A percentile compares a stretch with the other conserved stretches of the same genome.
Conservation (phyloP, 2,888 invertebrate species). For the Ethmia dodecea region DNA sequence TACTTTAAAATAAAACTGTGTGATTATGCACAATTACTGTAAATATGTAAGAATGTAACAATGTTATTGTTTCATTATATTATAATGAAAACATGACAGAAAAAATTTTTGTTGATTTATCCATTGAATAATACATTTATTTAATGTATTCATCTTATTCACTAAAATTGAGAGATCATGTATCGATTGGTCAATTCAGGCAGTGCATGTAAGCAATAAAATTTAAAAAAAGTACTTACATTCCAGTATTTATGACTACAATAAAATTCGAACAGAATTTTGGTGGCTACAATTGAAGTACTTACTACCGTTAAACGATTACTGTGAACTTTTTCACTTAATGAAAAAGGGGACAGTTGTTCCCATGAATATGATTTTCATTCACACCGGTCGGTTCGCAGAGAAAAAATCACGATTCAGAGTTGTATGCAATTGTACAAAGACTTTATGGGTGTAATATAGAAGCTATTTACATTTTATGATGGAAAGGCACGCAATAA, state of each 20-base stretch:
- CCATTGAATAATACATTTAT: no score
- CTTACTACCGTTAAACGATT: slow-evolving; percentile 34
- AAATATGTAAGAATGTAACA: no score
- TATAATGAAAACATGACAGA: no score
- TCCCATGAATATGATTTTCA: slow-evolving; percentile 36
- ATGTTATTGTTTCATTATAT: no score
- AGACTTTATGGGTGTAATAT: slow-evolving; percentile 53
- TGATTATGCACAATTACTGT: no score
- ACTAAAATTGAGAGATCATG: no score
- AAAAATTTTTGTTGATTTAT: no score
- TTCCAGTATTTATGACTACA: background rate
- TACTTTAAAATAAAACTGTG: no score
- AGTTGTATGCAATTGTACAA: slow-evolving; percentile 41
- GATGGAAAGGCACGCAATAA: slow-evolving; percentile 56
- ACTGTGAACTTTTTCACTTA: slow-evolving; percentile 21
- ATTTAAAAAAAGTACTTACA: slow-evolving; percentile 9
- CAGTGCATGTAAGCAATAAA: no score
- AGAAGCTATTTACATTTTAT: slow-evolving; percentile 63
- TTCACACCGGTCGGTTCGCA: slow-evolving; percentile 34
- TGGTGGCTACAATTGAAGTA: slow-evolving; percentile 17
- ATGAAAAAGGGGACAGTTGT: slow-evolving; percentile 23
- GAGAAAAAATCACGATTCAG: slow-evolving; percentile 3
- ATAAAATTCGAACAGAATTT: slow-evolving; percentile 12
- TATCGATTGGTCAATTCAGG: no score
- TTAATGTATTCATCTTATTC: no score